Evolutionary conservation across 2,888 invertebrate species (phyloP).

Genomic region (Dyspetes luteomarginatus): DNA sequence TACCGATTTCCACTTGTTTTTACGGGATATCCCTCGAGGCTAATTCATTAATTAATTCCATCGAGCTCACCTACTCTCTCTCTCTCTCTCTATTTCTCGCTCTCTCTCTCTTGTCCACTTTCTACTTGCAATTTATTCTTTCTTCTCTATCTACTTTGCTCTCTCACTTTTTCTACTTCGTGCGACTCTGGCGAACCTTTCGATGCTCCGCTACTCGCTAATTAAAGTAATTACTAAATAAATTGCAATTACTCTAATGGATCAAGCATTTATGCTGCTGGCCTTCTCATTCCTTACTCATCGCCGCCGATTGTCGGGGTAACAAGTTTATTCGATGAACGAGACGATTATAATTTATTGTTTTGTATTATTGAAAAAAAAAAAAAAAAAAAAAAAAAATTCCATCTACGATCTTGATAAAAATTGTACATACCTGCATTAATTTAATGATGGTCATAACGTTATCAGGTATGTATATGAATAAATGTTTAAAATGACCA

Average conservation of each 20-base stretch:
- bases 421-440: too few species aligned
- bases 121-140: conserved; percentile 64
- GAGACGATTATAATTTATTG: conserved; percentile 27
- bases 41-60: conserved; percentile 83
- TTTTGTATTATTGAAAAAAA: background rate
- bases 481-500: too few species aligned
- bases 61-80: conserved; percentile 61
- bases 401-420: too few species aligned
- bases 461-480: too few species aligned
- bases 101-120: conserved; percentile 37
- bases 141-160: conserved; percentile 61
- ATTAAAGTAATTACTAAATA: conserved; percentile 83
- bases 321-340: conserved; percentile 40
- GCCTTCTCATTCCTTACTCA: background rate
- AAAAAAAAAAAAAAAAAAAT: too few species aligned
- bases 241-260: conserved; percentile 83
- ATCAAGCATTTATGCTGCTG: conserved; percentile 67
- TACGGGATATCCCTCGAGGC: conserved; percentile 81
- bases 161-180: conserved; percentile 66
- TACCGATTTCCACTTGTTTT: conserved; percentile 82
- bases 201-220: conserved; percentile 79
- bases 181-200: conserved; percentile 75
- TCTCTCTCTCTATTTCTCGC: conserved; percentile 39
- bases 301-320: background rate
- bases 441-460: too few species aligned